phyloP scores from a whole-genome alignment of 2,888 invertebrate genomes.

The Nymphalis polychloros region DNA sequence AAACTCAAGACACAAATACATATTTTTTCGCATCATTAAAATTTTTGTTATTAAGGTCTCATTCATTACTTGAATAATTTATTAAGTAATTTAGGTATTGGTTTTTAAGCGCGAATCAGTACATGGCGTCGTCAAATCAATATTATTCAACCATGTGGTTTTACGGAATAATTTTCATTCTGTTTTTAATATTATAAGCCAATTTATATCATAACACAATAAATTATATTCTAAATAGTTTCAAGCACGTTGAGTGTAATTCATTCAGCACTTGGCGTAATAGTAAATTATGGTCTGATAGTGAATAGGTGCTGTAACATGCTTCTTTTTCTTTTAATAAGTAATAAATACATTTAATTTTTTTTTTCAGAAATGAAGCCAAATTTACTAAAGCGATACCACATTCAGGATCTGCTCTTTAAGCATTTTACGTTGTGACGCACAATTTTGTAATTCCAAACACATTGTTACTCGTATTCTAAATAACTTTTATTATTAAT shows the following conservation, averaged over 20 bases:
- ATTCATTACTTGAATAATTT: neutral
- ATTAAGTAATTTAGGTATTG: neutral
- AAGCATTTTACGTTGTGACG: conserved; percentile 74
- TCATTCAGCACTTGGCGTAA: neutral
- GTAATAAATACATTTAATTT: conserved; percentile 19
- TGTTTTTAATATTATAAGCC: neutral
- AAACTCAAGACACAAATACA: conserved; percentile 11
- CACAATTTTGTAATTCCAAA: conserved; percentile 47
- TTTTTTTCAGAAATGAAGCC: conserved; percentile 75
- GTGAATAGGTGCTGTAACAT: neutral
- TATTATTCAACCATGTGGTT: conserved; percentile 57
- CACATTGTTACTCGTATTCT: conserved; percentile 36
- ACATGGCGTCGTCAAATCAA: conserved; percentile 65
- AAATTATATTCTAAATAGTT: neutral
- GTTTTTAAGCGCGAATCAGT: conserved; percentile 50
- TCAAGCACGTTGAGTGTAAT: neutral
- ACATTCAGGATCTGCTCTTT: conserved; percentile 62
- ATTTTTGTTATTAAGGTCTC: neutral
- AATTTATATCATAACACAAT: neutral
- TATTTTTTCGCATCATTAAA: neutral
- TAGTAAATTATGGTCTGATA: neutral
- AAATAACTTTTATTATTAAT: conserved; percentile 22
- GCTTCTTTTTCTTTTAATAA: neutral
- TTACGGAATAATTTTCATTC: neutral
- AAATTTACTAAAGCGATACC: conserved; percentile 58